These are phyloP conservation scores for Epinephelus fuscoguttatus DNA, from an alignment of 2,113 vertebrate genomes.

Conservation along the genomic window DNA sequence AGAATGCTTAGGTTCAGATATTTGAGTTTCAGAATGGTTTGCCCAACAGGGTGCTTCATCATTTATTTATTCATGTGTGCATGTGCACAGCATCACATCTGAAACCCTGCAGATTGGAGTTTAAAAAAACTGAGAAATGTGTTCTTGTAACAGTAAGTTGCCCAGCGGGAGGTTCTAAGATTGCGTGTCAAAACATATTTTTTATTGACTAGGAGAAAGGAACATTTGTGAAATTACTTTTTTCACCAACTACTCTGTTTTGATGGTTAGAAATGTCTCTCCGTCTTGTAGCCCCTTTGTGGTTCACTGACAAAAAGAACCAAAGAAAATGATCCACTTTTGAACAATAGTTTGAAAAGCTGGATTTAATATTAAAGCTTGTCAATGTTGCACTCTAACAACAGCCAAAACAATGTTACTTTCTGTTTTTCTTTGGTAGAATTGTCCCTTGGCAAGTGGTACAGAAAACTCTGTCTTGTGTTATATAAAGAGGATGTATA, in stretches of 20 bases:
- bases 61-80: not conserved
- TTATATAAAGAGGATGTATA: not conserved
- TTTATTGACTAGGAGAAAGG: not conserved
- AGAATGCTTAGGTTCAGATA: slow-evolving; percentile 58
- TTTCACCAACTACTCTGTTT: not conserved
- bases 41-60: slow-evolving; percentile 5
- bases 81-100: slow-evolving; percentile 12
- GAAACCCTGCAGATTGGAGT: not conserved
- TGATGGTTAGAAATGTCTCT: not conserved
- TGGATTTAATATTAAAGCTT: not conserved
- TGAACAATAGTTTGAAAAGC: not conserved
- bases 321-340: not conserved
- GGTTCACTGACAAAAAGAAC: not conserved
- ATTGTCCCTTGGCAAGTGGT: not conserved
- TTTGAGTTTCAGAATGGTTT: slow-evolving; percentile 21
- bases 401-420: not conserved
- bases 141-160: not conserved
- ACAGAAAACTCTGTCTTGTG: not conserved
- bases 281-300: not conserved
- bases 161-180: not conserved
- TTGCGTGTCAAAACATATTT: not conserved
- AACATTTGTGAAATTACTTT: not conserved
- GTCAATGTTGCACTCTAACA: not conserved
- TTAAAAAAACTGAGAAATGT: not conserved
- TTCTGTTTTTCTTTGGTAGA: not conserved